Conservation (phyloP, 2,113 vertebrate genomes). For the Pungitius pungitius region DNA sequence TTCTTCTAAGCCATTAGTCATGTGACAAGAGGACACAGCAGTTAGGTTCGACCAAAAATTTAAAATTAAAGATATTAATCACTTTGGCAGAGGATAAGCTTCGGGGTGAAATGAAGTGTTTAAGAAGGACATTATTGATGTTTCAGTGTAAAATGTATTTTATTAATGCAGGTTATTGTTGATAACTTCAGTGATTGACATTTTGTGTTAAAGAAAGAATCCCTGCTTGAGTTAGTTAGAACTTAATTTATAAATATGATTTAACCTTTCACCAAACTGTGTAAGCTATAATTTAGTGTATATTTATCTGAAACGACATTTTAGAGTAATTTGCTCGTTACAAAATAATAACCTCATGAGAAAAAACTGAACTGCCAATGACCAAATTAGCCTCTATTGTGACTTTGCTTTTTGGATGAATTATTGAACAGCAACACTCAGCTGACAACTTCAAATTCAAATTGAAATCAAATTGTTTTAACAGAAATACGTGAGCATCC, state of each 20-base stretch:
- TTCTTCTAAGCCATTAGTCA: neutral
- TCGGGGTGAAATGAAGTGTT: neutral
- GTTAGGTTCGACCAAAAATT: neutral
- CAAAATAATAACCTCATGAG: neutral
- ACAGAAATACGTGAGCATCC: neutral
- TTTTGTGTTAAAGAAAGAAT: neutral
- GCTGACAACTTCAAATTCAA: neutral
- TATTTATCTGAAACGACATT: neutral
- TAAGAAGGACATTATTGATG: neutral
- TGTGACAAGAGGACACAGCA: neutral
- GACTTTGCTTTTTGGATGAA: neutral
- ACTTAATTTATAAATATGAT: neutral
- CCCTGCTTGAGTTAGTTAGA: no score
- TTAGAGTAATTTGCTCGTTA: neutral
- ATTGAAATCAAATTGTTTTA: neutral
- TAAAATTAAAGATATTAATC: no score
- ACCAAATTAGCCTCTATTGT: neutral
- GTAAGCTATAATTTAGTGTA: neutral
- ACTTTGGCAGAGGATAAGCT: no score
- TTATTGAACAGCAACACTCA: neutral
- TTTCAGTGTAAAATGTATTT: neutral
- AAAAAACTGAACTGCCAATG: no score
- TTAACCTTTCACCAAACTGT: neutral
- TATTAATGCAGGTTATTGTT: neutral
- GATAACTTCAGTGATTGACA: neutral